Evolutionary conservation across 2,113 vertebrate genomes (phyloP).

Genomic region (Calidris pugnax): DNA sequence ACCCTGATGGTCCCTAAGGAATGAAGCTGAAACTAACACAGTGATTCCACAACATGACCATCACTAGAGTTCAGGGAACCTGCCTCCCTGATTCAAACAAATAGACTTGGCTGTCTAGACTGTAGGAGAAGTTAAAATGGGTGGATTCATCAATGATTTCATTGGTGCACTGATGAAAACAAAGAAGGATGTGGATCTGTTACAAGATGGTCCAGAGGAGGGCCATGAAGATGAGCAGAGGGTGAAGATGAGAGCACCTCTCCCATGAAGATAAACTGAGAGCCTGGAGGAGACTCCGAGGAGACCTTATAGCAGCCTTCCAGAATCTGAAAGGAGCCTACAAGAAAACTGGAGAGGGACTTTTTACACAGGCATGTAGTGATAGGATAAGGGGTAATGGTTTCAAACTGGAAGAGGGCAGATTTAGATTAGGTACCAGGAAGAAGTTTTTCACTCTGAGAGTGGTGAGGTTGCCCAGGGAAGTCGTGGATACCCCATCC

Average conservation of each 20-base stretch:
- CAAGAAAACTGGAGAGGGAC: not conserved
- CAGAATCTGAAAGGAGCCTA: not conserved
- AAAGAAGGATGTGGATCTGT: not conserved
- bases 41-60: not conserved
- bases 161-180: not conserved
- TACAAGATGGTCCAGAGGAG: not conserved
- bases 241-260: no score
- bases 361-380: not conserved
- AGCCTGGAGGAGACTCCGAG: not conserved
- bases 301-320: not conserved
- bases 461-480: not conserved
- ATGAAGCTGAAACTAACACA: not conserved
- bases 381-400: not conserved
- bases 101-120: not conserved
- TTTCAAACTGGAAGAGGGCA: not conserved
- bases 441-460: not conserved
- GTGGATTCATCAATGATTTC: not conserved
- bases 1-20: not conserved
- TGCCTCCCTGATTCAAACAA: not conserved
- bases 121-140: not conserved
- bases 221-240: not conserved
- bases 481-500: not conserved
- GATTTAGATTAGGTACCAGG: not conserved
- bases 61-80: not conserved
- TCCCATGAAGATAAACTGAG: not conserved